A percentile compares a stretch with the other conserved stretches of the same genome.
Conservation (phyloP, 2,113 vertebrate species). For the Neogale vison region DNA sequence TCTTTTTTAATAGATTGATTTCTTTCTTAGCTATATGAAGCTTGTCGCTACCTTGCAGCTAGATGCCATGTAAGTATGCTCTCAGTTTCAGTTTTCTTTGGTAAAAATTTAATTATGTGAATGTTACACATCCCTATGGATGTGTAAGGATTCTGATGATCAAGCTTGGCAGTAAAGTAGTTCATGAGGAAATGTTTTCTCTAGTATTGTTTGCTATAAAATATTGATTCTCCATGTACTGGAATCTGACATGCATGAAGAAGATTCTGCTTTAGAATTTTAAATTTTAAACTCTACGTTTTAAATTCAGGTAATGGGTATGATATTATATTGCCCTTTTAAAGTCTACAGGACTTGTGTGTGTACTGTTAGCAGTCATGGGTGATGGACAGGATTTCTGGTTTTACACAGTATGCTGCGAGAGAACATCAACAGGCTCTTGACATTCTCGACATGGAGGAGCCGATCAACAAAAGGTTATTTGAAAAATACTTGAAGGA, state of each 20-base stretch:
- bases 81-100: neutral
- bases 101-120: neutral
- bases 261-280: constrained; percentile 11
- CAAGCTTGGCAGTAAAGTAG: neutral
- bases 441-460: constrained; percentile 97
- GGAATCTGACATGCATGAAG: neutral
- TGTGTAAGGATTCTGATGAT: neutral
- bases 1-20: constrained; percentile 3
- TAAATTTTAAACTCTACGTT: neutral
- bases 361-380: neutral
- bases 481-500: constrained; percentile 92
- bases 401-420: constrained; percentile 92
- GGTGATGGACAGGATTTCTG: neutral
- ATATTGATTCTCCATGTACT: neutral
- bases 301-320: neutral
- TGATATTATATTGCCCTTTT: neutral
- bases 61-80: constrained; percentile 95
- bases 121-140: neutral
- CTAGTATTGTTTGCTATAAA: neutral
- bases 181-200: neutral
- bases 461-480: constrained; percentile 93
- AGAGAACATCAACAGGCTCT: constrained; percentile 98
- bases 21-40: constrained; percentile 92
- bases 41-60: constrained; percentile 98
- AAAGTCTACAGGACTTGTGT: neutral